Conservation (phyloP, 2,113 vertebrate species). For the Poecile atricapillus region DNA sequence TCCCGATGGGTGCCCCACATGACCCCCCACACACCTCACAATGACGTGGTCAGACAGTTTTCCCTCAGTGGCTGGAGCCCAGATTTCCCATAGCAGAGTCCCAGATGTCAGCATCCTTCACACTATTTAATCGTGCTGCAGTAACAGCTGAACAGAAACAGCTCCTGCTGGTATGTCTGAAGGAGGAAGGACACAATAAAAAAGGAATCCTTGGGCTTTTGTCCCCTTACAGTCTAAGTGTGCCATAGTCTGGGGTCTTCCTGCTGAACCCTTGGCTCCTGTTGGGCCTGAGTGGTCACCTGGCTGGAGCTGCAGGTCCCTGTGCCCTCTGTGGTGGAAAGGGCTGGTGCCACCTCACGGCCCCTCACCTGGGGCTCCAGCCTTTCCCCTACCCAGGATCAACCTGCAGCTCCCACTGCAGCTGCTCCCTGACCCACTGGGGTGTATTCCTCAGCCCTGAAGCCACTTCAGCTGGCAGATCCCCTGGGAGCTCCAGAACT, state of each 20-base stretch:
- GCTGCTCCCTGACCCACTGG: neutral
- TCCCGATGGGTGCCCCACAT: rapidly evolving
- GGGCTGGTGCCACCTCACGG: neutral
- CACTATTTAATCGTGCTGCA: rapidly evolving
- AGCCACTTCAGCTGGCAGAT: neutral
- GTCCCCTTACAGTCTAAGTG: neutral
- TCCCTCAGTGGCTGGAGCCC: neutral
- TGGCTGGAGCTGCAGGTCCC: neutral
- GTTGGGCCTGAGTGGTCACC: neutral
- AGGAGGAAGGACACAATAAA: neutral
- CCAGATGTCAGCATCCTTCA: neutral
- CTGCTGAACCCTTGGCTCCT: neutral
- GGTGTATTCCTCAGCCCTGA: neutral
- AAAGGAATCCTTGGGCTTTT: neutral
- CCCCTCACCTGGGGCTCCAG: neutral
- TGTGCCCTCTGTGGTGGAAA: neutral
- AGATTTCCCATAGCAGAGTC: neutral
- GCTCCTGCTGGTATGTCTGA: neutral
- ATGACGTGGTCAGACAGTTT: neutral
- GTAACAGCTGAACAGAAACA: neutral
- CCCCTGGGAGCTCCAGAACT: neutral
- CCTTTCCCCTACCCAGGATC: neutral
- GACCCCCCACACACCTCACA: neutral
- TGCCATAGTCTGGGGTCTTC: neutral
- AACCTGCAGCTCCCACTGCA: neutral